A percentile compares a stretch with the other conserved stretches of the same genome.
These are phyloP conservation scores for Lepus oiostolus DNA, from an alignment of 2,797 vertebrate genomes.

Conservation along the genomic window DNA sequence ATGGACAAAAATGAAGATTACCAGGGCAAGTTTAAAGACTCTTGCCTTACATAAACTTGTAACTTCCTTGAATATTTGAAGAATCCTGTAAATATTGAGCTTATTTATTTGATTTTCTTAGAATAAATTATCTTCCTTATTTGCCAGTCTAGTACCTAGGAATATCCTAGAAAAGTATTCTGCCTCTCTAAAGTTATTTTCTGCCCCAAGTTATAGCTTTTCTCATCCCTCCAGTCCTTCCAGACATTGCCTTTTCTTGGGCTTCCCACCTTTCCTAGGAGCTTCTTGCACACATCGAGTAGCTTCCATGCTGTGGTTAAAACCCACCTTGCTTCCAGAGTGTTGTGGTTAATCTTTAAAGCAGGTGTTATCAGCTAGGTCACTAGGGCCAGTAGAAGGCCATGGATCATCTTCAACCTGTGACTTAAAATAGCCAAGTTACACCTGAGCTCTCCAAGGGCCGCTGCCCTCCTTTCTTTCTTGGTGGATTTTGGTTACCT, in stretches of 20 bases:
- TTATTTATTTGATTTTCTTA: conserved; percentile 25
- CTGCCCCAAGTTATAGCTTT: conserved; percentile 8
- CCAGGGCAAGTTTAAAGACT: background rate
- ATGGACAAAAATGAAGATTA: background rate
- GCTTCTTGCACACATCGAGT: conserved; percentile 50
- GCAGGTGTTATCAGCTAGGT: conserved; percentile 33
- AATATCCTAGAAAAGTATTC: background rate
- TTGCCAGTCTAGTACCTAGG: background rate
- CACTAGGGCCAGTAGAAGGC: conserved; percentile 55
- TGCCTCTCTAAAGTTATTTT: conserved; percentile 19
- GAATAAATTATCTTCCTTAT: background rate
- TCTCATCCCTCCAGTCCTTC: background rate
- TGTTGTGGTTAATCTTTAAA: conserved; percentile 72
- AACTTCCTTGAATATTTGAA: conserved; percentile 15
- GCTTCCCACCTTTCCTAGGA: conserved; percentile 11
- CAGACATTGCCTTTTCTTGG: background rate
- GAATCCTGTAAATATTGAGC: background rate
- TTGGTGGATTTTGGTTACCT: conserved; percentile 76
- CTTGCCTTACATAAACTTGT: background rate
- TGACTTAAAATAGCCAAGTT: conserved; percentile 79
- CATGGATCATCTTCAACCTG: conserved; percentile 70
- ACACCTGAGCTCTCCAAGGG: conserved; percentile 67
- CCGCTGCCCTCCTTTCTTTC: conserved; percentile 5
- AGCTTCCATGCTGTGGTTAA: background rate
- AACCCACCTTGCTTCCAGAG: background rate